phyloP scores from a whole-genome alignment of 2,113 vertebrate genomes.

The Toxotes chatareus region DNA sequence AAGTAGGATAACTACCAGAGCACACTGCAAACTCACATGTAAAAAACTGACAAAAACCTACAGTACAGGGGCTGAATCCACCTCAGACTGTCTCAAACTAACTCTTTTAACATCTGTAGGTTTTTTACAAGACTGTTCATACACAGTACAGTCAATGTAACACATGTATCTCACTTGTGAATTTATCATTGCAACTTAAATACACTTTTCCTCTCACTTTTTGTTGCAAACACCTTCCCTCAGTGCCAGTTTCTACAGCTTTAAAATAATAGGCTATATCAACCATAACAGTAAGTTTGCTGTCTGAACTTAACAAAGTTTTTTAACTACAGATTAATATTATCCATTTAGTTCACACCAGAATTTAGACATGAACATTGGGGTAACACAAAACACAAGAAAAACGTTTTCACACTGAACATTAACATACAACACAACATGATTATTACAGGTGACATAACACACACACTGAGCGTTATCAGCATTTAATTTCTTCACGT shows the following conservation, averaged over 20 bases:
- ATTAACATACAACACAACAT: neutral
- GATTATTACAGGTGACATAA: neutral
- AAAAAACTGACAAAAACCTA: slow-evolving; percentile 27
- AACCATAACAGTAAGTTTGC: too few relatives aligned
- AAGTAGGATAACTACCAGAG: slow-evolving; percentile 59
- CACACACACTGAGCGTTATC: neutral
- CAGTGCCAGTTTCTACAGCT: too few relatives aligned
- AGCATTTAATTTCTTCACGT: neutral
- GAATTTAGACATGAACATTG: neutral
- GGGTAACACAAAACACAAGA: too few relatives aligned
- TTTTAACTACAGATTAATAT: neutral
- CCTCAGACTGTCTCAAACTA: neutral
- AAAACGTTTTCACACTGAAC: neutral
- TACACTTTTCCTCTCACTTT: too few relatives aligned
- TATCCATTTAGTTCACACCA: neutral
- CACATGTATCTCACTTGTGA: neutral
- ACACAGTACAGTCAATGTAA: neutral
- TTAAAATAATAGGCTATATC: too few relatives aligned
- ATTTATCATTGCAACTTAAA: neutral
- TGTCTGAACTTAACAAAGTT: neutral
- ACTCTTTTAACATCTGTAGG: neutral
- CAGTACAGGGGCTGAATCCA: neutral
- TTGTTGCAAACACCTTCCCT: too few relatives aligned
- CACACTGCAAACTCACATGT: slow-evolving; percentile 34
- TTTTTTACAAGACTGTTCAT: neutral